Conservation (phyloP, 1,140 invertebrate species). For the Musca domestica region DNA sequence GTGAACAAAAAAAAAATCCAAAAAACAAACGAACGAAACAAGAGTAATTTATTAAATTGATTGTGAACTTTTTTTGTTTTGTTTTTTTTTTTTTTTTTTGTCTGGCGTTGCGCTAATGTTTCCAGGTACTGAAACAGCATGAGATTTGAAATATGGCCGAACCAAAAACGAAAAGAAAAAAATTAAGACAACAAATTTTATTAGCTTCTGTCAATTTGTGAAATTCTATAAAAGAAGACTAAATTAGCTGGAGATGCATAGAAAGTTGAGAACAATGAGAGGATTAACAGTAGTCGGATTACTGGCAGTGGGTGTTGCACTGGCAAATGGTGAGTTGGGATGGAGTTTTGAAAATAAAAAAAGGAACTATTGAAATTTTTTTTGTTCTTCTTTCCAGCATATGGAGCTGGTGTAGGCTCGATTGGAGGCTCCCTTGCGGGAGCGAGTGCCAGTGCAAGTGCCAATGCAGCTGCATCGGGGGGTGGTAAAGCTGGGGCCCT, state of each 20-base stretch:
- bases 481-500: background rate
- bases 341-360: too few species aligned
- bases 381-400: background rate
- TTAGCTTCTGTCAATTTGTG: background rate
- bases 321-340: conserved; percentile 11
- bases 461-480: background rate
- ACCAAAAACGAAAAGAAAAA: conserved; percentile 1
- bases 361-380: too few species aligned
- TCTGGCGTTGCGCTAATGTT: background rate
- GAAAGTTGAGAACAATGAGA: conserved; percentile 24
- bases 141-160: background rate
- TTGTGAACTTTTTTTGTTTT: background rate
- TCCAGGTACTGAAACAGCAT: background rate
- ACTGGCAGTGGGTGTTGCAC: conserved; percentile 2
- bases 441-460: background rate
- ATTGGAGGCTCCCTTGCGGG: background rate
- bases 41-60: too few species aligned
- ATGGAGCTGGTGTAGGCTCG: background rate
- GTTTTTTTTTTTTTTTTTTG: conserved; percentile 1
- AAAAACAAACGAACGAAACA: too few species aligned
- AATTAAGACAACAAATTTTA: background rate
- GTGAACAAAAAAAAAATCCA: too few species aligned
- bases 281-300: conserved; percentile 15
- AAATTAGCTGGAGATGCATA: background rate
- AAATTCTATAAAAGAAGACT: conserved; percentile 12